Conservation (phyloP, 1,140 invertebrate genomes). For the Sinonovacula constricta region DNA sequence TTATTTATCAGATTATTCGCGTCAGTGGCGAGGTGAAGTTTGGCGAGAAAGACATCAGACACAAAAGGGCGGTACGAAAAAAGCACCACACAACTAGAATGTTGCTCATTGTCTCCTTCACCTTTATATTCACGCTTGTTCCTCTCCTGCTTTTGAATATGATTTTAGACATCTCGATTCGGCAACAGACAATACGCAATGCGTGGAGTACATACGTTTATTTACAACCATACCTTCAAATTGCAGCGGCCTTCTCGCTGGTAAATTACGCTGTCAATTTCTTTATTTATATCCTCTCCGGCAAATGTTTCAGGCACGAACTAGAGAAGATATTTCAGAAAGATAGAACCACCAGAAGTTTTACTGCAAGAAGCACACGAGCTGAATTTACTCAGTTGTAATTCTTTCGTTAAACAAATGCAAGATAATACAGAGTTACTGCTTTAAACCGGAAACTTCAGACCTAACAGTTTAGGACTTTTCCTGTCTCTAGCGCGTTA, state of each 20-base stretch:
- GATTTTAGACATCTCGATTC: conserved; percentile 52
- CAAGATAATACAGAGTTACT: no score
- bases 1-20: conserved; percentile 66
- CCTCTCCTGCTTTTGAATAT: conserved; percentile 66
- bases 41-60: conserved; percentile 1
- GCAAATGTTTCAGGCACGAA: conserved; percentile 69
- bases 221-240: conserved; percentile 57
- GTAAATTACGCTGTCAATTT: conserved; percentile 74
- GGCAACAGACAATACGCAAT: neutral
- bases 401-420: no score
- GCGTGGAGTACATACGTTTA: conserved; percentile 31
- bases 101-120: conserved; percentile 70
- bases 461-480: no score
- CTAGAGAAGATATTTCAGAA: conserved; percentile 61
- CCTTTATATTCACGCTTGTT: conserved; percentile 69
- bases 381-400: conserved; percentile 1
- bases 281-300: conserved; percentile 73
- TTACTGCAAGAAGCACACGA: conserved; percentile 29
- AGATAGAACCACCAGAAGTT: conserved; percentile 35
- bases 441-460: no score
- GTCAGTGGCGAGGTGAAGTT: conserved; percentile 51
- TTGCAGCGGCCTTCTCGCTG: conserved; percentile 59
- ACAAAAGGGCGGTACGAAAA: conserved; percentile 25
- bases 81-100: conserved; percentile 72
- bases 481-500: no score